Conservation (phyloP, 2,113 vertebrate species). For the Lethenteron camtschaticum region DNA sequence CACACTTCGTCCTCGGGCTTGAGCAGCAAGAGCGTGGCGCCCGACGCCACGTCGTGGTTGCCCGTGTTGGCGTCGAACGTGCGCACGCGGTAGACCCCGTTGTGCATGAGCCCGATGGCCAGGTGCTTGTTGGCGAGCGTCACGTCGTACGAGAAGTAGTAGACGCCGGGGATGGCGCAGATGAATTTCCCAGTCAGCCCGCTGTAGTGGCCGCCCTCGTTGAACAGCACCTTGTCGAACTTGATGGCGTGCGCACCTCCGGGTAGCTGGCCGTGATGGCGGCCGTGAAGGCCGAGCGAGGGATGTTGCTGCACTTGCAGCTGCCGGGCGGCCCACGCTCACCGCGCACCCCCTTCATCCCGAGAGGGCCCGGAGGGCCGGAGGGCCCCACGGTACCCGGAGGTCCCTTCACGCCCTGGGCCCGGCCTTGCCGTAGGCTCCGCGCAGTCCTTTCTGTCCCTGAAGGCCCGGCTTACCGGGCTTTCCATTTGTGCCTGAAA, state of each 20-base stretch:
- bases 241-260: slow-evolving; percentile 48
- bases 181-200: slow-evolving; percentile 74
- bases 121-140: slow-evolving; percentile 92
- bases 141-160: slow-evolving; percentile 92
- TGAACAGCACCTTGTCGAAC: slow-evolving; percentile 85
- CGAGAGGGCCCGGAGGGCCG: slow-evolving; percentile 42
- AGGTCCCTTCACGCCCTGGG: slow-evolving; percentile 37
- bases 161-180: slow-evolving; percentile 75
- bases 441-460: slow-evolving; percentile 63
- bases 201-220: slow-evolving; percentile 75
- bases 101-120: slow-evolving; percentile 72
- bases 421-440: slow-evolving; percentile 59
- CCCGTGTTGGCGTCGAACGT: slow-evolving; percentile 93
- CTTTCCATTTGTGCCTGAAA: slow-evolving; percentile 62
- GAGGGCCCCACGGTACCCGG: slow-evolving; percentile 33
- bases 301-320: slow-evolving; percentile 66
- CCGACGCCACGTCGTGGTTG: slow-evolving; percentile 82
- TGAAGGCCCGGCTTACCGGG: slow-evolving; percentile 47
- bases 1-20: slow-evolving; percentile 89
- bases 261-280: slow-evolving; percentile 94
- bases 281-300: slow-evolving; percentile 79
- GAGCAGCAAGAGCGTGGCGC: slow-evolving; percentile 63
- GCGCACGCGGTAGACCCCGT: slow-evolving; percentile 69
- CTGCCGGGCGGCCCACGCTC: slow-evolving; percentile 36
- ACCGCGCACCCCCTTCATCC: slow-evolving; percentile 50